Conservation (phyloP, 2,888 invertebrate genomes). For the Nomada fucata region DNA sequence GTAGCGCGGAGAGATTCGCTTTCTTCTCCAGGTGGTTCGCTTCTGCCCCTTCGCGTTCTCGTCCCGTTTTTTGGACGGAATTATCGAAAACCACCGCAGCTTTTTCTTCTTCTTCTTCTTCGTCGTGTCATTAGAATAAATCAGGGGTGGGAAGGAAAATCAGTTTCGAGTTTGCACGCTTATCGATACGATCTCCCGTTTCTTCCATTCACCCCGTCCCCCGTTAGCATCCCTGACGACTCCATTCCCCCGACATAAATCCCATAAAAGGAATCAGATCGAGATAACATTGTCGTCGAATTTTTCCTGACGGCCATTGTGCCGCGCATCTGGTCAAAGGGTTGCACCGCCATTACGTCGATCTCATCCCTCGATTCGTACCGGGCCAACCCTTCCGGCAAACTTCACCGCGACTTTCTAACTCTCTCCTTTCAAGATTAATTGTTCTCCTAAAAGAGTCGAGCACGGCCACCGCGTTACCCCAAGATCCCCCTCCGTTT, state of each 20-base stretch:
- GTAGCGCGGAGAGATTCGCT: background rate
- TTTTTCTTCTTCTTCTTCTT: background rate
- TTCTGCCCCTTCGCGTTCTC: background rate
- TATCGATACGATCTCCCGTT: conserved; percentile 44
- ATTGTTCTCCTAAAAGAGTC: conserved; percentile 54
- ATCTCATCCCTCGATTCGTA: conserved; percentile 66
- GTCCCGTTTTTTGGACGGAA: background rate
- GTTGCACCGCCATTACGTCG: conserved; percentile 69
- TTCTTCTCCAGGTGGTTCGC: background rate
- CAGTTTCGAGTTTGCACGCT: conserved; percentile 24
- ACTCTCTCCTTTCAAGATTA: conserved; percentile 68
- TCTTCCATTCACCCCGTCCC: conserved; percentile 23
- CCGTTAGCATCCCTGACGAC: conserved; percentile 60
- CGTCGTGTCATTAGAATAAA: background rate
- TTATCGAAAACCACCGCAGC: background rate
- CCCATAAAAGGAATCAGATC: conserved; percentile 71
- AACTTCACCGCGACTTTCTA: conserved; percentile 58
- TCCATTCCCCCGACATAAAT: conserved; percentile 66
- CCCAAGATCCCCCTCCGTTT: background rate
- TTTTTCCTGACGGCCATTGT: conserved; percentile 74
- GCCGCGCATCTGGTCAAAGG: conserved; percentile 73
- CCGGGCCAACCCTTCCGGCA: conserved; percentile 50
- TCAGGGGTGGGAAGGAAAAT: background rate
- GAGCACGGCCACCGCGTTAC: conserved; percentile 7
- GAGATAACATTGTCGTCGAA: conserved; percentile 77